Conservation (phyloP, 1,140 invertebrate species). For the Magallana ariakensis region DNA sequence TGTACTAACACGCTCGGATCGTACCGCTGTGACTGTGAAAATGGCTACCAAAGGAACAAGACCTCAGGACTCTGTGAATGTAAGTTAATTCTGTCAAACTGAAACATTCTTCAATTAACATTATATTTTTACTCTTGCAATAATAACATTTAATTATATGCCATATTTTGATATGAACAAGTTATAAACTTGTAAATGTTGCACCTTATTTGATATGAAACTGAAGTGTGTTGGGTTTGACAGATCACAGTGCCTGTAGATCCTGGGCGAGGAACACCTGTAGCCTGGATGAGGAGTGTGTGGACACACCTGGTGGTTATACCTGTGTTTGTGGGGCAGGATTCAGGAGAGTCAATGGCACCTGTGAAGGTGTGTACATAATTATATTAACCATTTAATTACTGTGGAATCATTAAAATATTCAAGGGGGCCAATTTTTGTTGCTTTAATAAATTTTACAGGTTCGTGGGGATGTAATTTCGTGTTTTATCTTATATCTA, state of each 20-base stretch:
- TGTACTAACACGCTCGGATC: neutral
- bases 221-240: neutral
- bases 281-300: neutral
- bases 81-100: neutral
- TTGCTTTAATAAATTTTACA: too few relatives aligned
- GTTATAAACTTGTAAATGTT: too few relatives aligned
- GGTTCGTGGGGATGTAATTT: too few relatives aligned
- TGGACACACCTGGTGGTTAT: neutral
- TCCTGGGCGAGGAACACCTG: neutral
- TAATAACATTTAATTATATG: too few relatives aligned
- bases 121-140: too few relatives aligned
- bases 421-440: too few relatives aligned
- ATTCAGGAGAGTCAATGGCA: slow-evolving; percentile 1
- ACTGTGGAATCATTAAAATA: too few relatives aligned
- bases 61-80: slow-evolving; percentile 3
- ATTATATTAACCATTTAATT: too few relatives aligned
- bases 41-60: neutral
- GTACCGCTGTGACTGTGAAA: neutral
- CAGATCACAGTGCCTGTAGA: slow-evolving; percentile 5
- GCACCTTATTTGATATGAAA: too few relatives aligned
- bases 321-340: neutral
- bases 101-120: too few relatives aligned
- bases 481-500: too few relatives aligned
- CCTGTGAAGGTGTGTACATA: neutral
- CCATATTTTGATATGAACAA: too few relatives aligned